Conservation (phyloP, 1,140 invertebrate species). For the Drosophila pseudoananassae region DNA sequence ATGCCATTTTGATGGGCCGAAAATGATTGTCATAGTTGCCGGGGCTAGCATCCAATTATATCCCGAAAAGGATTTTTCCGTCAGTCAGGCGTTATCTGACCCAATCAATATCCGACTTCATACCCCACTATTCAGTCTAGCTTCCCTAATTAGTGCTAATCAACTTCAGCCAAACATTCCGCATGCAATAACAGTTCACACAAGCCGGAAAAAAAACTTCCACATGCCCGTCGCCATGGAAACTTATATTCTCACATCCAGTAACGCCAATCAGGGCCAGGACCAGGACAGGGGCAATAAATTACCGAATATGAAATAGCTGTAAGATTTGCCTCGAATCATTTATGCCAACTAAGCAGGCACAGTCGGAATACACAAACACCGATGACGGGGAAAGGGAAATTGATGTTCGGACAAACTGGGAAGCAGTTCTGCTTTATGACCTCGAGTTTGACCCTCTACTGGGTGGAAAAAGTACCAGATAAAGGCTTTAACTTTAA, state of each 20-base stretch:
- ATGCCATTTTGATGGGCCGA: not conserved
- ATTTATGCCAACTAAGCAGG: slow-evolving; percentile 59
- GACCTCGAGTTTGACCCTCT: not conserved
- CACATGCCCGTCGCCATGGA: slow-evolving; percentile 39
- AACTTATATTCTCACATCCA: slow-evolving; percentile 23
- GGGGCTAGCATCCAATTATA: slow-evolving; percentile 35
- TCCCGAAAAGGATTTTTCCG: slow-evolving; percentile 38
- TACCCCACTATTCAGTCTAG: not conserved
- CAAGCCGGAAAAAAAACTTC: slow-evolving; percentile 28
- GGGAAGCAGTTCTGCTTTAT: slow-evolving; percentile 36
- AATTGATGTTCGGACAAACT: slow-evolving; percentile 9
- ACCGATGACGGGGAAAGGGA: not conserved
- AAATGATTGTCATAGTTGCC: slow-evolving; percentile 44
- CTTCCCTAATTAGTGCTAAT: slow-evolving; percentile 46
- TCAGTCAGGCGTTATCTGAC: slow-evolving; percentile 38
- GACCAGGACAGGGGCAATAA: slow-evolving; percentile 16
- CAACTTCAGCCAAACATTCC: slow-evolving; percentile 47
- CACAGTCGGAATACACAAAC: slow-evolving; percentile 21
- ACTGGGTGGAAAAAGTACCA: not conserved
- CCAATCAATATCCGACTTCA: slow-evolving; percentile 40
- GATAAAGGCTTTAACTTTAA: not conserved
- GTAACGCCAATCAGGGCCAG: slow-evolving; percentile 15
- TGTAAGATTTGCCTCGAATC: slow-evolving; percentile 63
- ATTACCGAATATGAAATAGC: slow-evolving; percentile 54
- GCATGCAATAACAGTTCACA: slow-evolving; percentile 28